Base-by-base conservation (phyloP, 2,888 invertebrate species). In the Coleophora flavipennella region DNA sequence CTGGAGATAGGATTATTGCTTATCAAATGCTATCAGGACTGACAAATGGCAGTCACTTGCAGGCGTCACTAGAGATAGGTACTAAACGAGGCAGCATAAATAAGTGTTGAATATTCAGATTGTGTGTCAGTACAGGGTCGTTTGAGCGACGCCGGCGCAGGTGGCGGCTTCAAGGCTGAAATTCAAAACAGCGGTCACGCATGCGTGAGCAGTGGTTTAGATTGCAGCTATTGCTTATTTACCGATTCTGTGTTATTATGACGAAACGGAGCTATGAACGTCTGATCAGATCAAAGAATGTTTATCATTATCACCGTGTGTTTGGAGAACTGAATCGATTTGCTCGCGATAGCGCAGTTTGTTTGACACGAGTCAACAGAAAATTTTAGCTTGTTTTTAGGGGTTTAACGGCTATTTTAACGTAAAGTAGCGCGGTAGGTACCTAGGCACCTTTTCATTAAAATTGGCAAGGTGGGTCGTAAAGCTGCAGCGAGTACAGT, bases 131-230 rank as follows among this genome's bases (percentile, higher is more conserved):
- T 79, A 80, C 80, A 79, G 62, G 79, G 78, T 71, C 84, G 80
- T 86, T 86, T 86, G 84, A 78, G 81, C 86, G 85, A 86, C 87
- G 85, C 81, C 87, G 85, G 87, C 87, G 86, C 85, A 87, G 86
- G 87, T 87, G 86, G 76, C 77, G 75, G 78, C 84, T 85, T 81
- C 84, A 84, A 84, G 83, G 84, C 83, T 84, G 81, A 84, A 83
- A 84, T 81, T 80, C 83, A 80, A 84, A 84, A 77, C 83, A 81
- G 78, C 68, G 78, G 80, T 80, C 81, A 80, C 74, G 83, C 80
- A 79, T 80, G 80, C 77, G 67, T 72, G 78, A 72, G 59, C 74
- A 67, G 67, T 64, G 69, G 68, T 64, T 76, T 68, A 64, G 61
- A 67, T 70, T 62, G 63, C 61, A 55, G 59, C 59, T 61, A 46